Percentiles rank a stretch among this genome's conserved stretches.
Conservation (phyloP, 2,113 vertebrate genomes). For the Scortum barcoo region DNA sequence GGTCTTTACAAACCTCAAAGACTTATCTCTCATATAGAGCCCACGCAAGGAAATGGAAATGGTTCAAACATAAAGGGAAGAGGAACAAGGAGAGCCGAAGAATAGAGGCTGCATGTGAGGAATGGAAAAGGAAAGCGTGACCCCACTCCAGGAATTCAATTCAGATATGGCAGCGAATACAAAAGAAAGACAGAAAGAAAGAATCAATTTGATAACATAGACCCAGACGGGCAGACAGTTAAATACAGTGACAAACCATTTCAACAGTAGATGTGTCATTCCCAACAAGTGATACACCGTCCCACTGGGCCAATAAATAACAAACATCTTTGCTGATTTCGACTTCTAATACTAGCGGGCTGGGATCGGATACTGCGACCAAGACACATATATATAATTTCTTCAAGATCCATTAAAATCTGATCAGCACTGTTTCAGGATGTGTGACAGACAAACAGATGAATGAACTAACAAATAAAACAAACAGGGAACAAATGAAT, state of each 20-base stretch:
- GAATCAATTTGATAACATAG: conserved; percentile 16
- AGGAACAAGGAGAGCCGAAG: conserved; percentile 39
- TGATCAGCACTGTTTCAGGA: conserved; percentile 38
- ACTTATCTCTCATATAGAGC: conserved; percentile 28
- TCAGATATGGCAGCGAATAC: conserved; percentile 24
- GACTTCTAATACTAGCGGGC: background rate
- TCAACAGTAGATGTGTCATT: conserved; percentile 9
- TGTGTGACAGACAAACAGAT: conserved; percentile 42
- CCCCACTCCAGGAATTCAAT: conserved; percentile 45
- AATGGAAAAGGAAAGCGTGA: conserved; percentile 18
- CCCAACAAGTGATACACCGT: conserved; percentile 12
- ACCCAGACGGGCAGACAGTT: conserved; percentile 8
- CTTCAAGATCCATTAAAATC: conserved; percentile 37
- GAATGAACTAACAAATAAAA: conserved; percentile 46
- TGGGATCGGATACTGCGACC: conserved; percentile 1
- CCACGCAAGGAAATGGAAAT: conserved; percentile 29
- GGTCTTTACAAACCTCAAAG: conserved; percentile 49
- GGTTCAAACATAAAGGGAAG: conserved; percentile 37
- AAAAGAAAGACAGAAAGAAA: background rate
- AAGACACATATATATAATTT: conserved; percentile 13
- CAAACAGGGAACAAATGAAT: conserved; percentile 29
- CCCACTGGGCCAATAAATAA: conserved; percentile 34
- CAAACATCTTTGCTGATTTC: conserved; percentile 18
- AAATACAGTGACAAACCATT: conserved; percentile 26
- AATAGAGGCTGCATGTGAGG: conserved; percentile 14